Base-by-base conservation (phyloP, 1,140 invertebrate genomes). In the Lanistes nyassanus region DNA sequence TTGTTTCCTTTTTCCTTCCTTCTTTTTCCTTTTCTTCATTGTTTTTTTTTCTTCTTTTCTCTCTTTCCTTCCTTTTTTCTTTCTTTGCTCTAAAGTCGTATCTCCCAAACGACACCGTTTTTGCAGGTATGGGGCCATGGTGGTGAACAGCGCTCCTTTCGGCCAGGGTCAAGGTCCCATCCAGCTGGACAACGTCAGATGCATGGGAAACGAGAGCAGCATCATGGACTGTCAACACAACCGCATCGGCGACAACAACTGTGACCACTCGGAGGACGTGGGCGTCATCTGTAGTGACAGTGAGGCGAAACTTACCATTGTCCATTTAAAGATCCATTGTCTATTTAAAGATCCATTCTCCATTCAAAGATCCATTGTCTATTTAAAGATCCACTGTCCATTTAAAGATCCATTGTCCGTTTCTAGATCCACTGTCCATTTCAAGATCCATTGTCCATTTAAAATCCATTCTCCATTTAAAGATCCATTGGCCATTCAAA, bases 241-340 rank as follows among this genome's bases (percentile, higher is more conserved):
- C 16, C 79, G 78, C 26, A 66, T 82, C 16, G 80, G 80, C 11
- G 76, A 71, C 9, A 81, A 83, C 67, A 83, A 85, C 81, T 86
- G 85, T 82, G 75, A 82, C 21, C 85, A 86, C 36, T 78, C 76
- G 0, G 84, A 85, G 58, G 85, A 86, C 76, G 84, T 82, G 6
- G 81, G 81, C 11, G 81, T 86, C n/a, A 70, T 62, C 23, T 86
- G 85, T 77, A 71, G 29, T 71, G 51, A 58, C 13, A 37, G 53
- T 56, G 21, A 58, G 67, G 2, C 3, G 26, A 3, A 5, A 23
- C 7, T 62, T 62, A n/a, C n/a, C n/a, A n/a, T n/a, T n/a, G n/a
- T n/a, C n/a, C n/a, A n/a, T n/a, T n/a, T n/a, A n/a, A n/a, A n/a
- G n/a, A n/a, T n/a, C n/a, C n/a, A n/a, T n/a, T n/a, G n/a, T n/a